These are phyloP conservation scores for Danio kyathit DNA, from an alignment of 2,797 vertebrate species.

Conservation along the genomic window DNA sequence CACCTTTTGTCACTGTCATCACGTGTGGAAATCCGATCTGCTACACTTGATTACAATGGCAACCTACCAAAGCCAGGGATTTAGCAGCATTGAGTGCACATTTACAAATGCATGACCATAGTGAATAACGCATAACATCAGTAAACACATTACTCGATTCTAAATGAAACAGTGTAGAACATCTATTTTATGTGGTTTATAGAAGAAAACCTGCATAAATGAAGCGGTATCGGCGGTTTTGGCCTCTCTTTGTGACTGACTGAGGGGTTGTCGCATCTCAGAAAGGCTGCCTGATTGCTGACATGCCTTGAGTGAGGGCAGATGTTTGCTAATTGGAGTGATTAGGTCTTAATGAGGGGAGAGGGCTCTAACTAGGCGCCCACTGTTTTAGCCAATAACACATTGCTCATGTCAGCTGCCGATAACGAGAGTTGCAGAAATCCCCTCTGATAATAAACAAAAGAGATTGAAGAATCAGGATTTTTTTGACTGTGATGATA, in stretches of 20 bases:
- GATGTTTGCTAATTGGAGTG: constrained; percentile 86
- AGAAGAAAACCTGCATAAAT: no score
- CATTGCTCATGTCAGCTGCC: constrained; percentile 47
- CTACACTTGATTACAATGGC: constrained; percentile 61
- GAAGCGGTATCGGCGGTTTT: no score
- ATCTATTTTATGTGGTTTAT: no score
- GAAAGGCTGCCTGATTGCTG: constrained; percentile 26
- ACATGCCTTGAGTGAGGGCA: constrained; percentile 63
- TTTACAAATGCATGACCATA: not conserved
- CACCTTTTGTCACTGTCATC: constrained; percentile 50
- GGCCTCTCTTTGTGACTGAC: not conserved
- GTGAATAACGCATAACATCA: not conserved
- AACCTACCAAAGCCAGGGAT: constrained; percentile 57
- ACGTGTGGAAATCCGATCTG: constrained; percentile 53
- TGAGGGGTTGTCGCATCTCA: not conserved
- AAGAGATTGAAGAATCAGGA: not conserved
- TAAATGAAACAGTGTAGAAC: not conserved
- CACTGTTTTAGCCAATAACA: constrained; percentile 45
- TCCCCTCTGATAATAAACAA: constrained; percentile 6
- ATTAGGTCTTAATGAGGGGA: constrained; percentile 80
- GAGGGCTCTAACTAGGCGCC: constrained; percentile 52
- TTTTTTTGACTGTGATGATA: no score
- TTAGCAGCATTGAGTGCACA: constrained; percentile 41
- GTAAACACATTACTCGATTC: not conserved
- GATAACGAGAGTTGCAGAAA: constrained; percentile 31